Base-by-base conservation (phyloP, 2,888 invertebrate species). In the Ypsolopha sequella region DNA sequence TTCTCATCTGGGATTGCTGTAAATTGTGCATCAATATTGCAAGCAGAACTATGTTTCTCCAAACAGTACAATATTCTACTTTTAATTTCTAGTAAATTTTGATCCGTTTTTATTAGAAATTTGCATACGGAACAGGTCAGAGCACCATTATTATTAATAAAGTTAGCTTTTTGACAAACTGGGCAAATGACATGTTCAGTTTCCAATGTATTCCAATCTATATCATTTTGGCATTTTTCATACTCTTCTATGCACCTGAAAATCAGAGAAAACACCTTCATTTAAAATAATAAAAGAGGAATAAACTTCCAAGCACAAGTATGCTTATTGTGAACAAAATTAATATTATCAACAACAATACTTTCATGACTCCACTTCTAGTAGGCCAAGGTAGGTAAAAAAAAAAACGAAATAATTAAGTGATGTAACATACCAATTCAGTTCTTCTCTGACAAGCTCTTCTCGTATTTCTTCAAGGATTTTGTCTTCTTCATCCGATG, bases 141-240 rank as follows among this genome's bases (percentile, higher is more conserved):
- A 11, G 54, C 51, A 8, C 61, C 60, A 55, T 63, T 62, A 11
- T 56, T 39, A 43, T 68, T 56, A 41, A 61, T 58, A n/a, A 81
- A 64, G 58, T 79, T 79, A 9, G 62, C 57, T 64, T 80, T 78
- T 62, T 87, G 76, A 55, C 89, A 89, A 11, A 89, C 65, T 1
- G 88, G 89, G 56, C 89, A 89, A 57, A 89, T 80, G 1, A 89
- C 70, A 60, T 69, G 65, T 48, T 78, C 73, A 51, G 73, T 63
- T 53, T 84, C 80, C 24, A 80, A 59, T 51, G 63, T 54, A 48
- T 77, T 76, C 82, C 80, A 82, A 60, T 86, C 84, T 57, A 80
- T 51, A 61, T 74, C 73, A 57, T 64, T 56, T 55, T 80, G 70
- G 50, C 74, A 71, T 62, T 74, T 80, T 60, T 86, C 85, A 73